These are phyloP conservation scores for Hydrolagus affinis DNA, from an alignment of 2,113 vertebrate species.

Conservation along the genomic window DNA sequence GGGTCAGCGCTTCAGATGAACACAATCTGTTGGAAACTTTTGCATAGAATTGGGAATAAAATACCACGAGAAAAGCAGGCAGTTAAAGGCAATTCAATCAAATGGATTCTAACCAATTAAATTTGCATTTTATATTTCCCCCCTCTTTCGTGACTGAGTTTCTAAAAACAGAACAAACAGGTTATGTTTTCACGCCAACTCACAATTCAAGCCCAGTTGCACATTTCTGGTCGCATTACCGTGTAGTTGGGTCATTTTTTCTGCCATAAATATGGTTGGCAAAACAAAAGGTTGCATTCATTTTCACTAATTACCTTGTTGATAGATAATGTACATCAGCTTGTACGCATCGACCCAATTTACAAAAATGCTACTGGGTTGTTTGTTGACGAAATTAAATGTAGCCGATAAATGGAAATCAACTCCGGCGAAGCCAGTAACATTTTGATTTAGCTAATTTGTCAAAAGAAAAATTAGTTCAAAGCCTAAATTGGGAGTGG, in stretches of 20 bases:
- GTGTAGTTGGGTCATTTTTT: neutral
- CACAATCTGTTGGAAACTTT: neutral
- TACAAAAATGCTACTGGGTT: neutral
- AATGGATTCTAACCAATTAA: neutral
- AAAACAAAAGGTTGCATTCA: neutral
- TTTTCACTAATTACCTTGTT: neutral
- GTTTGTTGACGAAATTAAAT: neutral
- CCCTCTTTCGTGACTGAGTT: neutral
- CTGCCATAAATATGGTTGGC: neutral
- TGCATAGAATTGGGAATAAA: slow-evolving; percentile 4
- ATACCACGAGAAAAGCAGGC: neutral
- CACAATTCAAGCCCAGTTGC: neutral
- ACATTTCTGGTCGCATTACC: neutral
- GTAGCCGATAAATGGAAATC: neutral
- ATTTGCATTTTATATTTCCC: neutral
- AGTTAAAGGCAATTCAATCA: neutral
- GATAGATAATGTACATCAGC: neutral
- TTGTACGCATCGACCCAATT: neutral
- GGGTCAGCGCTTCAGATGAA: slow-evolving; percentile 5
- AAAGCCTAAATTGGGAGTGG: neutral
- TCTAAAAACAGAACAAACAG: neutral
- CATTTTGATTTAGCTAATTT: neutral
- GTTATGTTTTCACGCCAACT: neutral
- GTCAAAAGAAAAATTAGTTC: neutral
- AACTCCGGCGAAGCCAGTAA: neutral